phyloP scores from a whole-genome alignment of 2,797 vertebrate genomes.

The Scarus forsteni region DNA sequence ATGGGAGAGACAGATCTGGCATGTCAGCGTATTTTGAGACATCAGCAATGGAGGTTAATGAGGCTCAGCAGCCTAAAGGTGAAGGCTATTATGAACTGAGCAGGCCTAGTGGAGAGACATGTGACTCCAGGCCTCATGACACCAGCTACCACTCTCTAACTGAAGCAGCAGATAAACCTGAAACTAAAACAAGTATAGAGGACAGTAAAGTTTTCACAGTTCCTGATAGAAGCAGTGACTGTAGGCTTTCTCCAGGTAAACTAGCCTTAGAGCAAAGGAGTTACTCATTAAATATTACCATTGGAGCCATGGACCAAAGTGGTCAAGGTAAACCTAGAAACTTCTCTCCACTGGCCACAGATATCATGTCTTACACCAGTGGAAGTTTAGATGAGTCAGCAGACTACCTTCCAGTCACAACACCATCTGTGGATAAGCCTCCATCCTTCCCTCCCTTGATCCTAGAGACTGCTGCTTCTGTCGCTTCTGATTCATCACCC shows the following conservation, averaged over 20 bases:
- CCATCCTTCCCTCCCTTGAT: slow-evolving; percentile 89
- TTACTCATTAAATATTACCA: slow-evolving; percentile 97
- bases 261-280: slow-evolving; percentile 97
- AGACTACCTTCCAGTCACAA: slow-evolving; percentile 94
- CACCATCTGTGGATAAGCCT: slow-evolving; percentile 90
- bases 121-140: slow-evolving; percentile 77
- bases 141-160: slow-evolving; percentile 89
- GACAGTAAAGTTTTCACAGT: slow-evolving; percentile 83
- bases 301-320: slow-evolving; percentile 92
- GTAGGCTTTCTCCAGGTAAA: slow-evolving; percentile 92
- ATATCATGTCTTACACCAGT: slow-evolving; percentile 96
- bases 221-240: slow-evolving; percentile 92
- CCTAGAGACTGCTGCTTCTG: slow-evolving; percentile 84
- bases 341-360: slow-evolving; percentile 95
- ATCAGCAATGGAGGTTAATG: slow-evolving; percentile 90
- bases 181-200: slow-evolving; percentile 71
- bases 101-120: slow-evolving; percentile 85
- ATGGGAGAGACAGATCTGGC: slow-evolving; percentile 90
- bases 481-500: slow-evolving; percentile 80
- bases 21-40: slow-evolving; percentile 99
- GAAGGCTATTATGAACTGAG: slow-evolving; percentile 98
- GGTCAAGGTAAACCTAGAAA: slow-evolving; percentile 90
- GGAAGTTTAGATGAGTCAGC: slow-evolving; percentile 96
- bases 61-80: slow-evolving; percentile 68
- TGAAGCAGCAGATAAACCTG: slow-evolving; percentile 79